phyloP scores from a whole-genome alignment of 2,888 invertebrate species.

The Habrosyne pyritoides region DNA sequence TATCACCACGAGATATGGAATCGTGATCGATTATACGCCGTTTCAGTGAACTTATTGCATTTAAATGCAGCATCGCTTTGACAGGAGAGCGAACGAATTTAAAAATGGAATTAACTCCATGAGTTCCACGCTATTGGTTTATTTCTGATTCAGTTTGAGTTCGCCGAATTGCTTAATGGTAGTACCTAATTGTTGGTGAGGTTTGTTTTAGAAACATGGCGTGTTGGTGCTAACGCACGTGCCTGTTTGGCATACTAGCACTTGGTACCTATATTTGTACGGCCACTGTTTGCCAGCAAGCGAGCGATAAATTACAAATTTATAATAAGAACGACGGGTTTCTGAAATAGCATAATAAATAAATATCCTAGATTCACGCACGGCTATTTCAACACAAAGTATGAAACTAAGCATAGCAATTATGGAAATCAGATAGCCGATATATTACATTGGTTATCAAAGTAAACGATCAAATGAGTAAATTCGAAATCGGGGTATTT shows the following conservation, averaged over 20 bases:
- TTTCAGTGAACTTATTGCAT: too few relatives aligned
- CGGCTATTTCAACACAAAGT: too few relatives aligned
- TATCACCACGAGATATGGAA: too few relatives aligned
- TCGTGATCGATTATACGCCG: too few relatives aligned
- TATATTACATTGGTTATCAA: too few relatives aligned
- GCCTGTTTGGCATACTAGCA: constrained; percentile 71
- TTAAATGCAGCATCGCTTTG: too few relatives aligned
- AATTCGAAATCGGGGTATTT: too few relatives aligned
- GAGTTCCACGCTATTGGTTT: constrained; percentile 28
- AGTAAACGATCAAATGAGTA: too few relatives aligned
- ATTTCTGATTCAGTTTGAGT: constrained; percentile 46
- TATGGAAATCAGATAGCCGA: too few relatives aligned
- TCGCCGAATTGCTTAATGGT: constrained; percentile 47
- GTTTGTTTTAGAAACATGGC: constrained; percentile 75
- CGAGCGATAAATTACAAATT: constrained; percentile 47
- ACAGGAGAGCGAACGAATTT: neutral
- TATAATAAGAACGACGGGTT: constrained; percentile 14
- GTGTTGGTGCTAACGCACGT: constrained; percentile 67
- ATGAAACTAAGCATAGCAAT: too few relatives aligned
- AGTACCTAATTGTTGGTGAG: constrained; percentile 53
- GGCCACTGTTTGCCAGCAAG: constrained; percentile 1
- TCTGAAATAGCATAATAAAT: constrained; percentile 14
- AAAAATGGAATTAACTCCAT: neutral
- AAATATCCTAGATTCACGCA: constrained; percentile 8
- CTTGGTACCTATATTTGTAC: constrained; percentile 40